A percentile compares a stretch with the other conserved stretches of the same genome.
These are phyloP conservation scores for Epinephelus cyanopodus DNA, from an alignment of 2,113 vertebrate species.

Conservation along the genomic window DNA sequence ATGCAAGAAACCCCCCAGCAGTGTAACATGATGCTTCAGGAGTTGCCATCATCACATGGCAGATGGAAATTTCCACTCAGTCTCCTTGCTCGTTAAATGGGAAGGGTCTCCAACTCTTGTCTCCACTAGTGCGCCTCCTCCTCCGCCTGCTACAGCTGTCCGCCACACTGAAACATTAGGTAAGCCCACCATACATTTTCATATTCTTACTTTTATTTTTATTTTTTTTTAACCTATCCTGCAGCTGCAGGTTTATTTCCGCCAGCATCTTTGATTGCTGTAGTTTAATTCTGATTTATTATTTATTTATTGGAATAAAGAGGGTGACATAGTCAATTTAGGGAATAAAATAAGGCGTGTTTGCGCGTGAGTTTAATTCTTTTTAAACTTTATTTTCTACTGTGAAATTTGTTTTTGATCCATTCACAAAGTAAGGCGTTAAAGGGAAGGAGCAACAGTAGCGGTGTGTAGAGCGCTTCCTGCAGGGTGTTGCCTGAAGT, in stretches of 20 bases:
- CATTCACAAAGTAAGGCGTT: background rate
- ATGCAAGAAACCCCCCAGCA: constrained; percentile 36
- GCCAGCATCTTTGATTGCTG: constrained; percentile 32
- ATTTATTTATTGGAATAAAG: background rate
- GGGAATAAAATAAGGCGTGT: background rate
- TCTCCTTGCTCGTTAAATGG: constrained; percentile 74
- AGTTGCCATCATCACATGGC: constrained; percentile 80
- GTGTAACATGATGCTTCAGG: constrained; percentile 78
- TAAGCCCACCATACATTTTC: constrained; percentile 54
- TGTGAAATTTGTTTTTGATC: fast-evolving
- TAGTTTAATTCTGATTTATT: constrained; percentile 21
- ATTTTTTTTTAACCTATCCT: background rate
- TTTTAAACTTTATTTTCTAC: background rate
- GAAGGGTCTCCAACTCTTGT: constrained; percentile 69
- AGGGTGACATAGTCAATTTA: background rate
- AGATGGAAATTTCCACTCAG: constrained; percentile 86
- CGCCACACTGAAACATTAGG: constrained; percentile 37
- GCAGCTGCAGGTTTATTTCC: constrained; percentile 20
- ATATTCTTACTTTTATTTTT: background rate
- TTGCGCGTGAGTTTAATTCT: background rate
- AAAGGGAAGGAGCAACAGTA: background rate
- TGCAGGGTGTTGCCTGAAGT: constrained; percentile 54
- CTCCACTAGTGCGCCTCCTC: constrained; percentile 65
- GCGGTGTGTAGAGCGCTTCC: constrained; percentile 29
- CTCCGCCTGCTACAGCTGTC: constrained; percentile 57